Conservation (phyloP, 2,888 invertebrate genomes). For the Stomorhina lunata region DNA sequence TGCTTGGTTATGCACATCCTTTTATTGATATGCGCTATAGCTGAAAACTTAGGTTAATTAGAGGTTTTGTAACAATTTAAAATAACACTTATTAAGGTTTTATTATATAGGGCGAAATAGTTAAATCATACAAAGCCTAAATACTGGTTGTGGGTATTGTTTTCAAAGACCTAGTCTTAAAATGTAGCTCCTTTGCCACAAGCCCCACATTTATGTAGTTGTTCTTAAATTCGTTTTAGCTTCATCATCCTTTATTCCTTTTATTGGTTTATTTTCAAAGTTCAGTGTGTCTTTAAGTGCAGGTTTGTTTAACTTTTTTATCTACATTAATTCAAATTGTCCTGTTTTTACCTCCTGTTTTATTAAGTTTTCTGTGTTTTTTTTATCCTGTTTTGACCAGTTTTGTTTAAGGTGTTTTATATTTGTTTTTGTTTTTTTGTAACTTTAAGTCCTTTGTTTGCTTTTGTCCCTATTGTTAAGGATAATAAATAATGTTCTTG, state of each 20-base stretch:
- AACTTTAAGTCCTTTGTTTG: not conserved
- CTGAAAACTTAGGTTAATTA: too few species aligned
- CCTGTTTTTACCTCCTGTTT: not conserved
- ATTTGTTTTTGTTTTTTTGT: not conserved
- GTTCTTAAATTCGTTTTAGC: not conserved
- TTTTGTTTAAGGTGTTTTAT: not conserved
- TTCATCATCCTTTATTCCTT: not conserved
- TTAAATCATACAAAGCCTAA: too few species aligned
- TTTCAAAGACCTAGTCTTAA: too few species aligned
- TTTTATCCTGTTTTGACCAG: not conserved
- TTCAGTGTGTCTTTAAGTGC: constrained; percentile 43
- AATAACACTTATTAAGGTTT: too few species aligned
- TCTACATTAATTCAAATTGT: not conserved
- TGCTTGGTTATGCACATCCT: too few species aligned
- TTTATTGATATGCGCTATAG: too few species aligned
- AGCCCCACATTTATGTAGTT: not conserved
- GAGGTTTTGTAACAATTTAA: too few species aligned
- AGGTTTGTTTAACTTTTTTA: constrained; percentile 28
- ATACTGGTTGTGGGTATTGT: too few species aligned
- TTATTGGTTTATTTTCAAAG: constrained; percentile 3
- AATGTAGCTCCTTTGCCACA: too few species aligned
- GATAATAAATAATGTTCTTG: constrained; percentile 26
- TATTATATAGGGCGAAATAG: too few species aligned
- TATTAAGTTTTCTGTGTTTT: not conserved
- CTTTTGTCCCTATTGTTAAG: constrained; percentile 17